A percentile compares a stretch with the other conserved stretches of the same genome.
These are phyloP conservation scores for Pelodytes ibericus DNA, from an alignment of 2,797 vertebrate species.

Conservation along the genomic window DNA sequence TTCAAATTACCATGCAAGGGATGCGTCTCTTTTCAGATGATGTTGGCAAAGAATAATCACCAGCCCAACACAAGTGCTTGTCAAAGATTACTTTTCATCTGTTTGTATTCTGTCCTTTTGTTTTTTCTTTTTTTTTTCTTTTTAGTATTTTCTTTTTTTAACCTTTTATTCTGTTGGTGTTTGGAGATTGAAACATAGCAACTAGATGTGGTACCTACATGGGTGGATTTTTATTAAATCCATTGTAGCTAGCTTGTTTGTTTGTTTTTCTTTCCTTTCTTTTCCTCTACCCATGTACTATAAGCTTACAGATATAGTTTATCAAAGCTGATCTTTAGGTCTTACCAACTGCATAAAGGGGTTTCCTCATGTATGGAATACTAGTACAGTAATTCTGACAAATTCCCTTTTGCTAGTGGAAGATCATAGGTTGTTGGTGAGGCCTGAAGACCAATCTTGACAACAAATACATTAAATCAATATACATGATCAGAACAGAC, in stretches of 20 bases:
- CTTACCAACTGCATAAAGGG: background rate
- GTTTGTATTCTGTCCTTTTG: background rate
- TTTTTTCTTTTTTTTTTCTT: background rate
- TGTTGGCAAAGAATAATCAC: constrained; percentile 1
- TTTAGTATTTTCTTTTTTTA: background rate
- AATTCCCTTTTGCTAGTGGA: background rate
- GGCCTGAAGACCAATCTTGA: background rate
- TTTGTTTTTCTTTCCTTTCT: background rate
- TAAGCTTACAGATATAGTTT: background rate
- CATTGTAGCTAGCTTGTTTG: background rate
- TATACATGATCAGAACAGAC: background rate
- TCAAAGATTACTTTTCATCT: background rate
- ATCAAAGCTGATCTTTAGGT: background rate
- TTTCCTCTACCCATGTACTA: background rate
- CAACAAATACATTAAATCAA: background rate
- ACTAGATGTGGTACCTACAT: constrained; percentile 9
- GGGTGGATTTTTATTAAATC: constrained; percentile 16
- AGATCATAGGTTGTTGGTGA: background rate
- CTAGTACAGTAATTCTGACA: background rate
- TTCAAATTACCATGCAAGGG: background rate
- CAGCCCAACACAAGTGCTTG: background rate
- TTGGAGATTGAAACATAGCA: constrained; percentile 2
- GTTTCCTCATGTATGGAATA: background rate
- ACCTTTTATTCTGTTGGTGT: background rate
- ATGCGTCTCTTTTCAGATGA: background rate